Percentiles rank a stretch among this genome's conserved stretches.
phyloP scores from a whole-genome alignment of 2,113 vertebrate species.

The Tamias sibiricus region DNA sequence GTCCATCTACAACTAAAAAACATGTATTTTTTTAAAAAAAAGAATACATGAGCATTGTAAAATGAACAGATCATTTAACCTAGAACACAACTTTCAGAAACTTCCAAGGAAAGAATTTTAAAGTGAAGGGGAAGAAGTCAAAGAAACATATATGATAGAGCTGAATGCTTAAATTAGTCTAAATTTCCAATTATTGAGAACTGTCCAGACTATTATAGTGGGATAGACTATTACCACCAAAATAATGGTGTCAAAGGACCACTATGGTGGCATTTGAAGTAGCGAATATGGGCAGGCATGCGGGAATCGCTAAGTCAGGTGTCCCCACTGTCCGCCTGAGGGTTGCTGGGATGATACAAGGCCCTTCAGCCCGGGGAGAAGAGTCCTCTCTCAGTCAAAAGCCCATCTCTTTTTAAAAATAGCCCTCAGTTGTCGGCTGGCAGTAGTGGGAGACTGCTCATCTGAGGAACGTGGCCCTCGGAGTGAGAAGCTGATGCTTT shows the following conservation, averaged over 20 bases:
- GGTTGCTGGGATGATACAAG: too few species aligned
- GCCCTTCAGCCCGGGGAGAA: background rate
- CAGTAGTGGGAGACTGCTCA: background rate
- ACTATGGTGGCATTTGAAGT: accelerated
- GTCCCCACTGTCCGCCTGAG: too few species aligned
- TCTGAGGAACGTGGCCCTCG: background rate
- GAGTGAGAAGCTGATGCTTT: background rate
- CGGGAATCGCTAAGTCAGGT: too few species aligned
- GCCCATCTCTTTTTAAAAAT: background rate
- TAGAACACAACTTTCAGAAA: background rate
- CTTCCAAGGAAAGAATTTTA: background rate
- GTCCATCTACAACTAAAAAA: too few species aligned
- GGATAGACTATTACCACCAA: background rate
- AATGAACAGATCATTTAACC: background rate
- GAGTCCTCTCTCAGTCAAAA: background rate
- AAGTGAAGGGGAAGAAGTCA: background rate
- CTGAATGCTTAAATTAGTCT: background rate
- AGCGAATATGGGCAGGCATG: too few species aligned
- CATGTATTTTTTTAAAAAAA: background rate
- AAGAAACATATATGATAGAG: background rate
- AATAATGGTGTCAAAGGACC: background rate
- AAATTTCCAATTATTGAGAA: background rate
- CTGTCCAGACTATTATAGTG: background rate
- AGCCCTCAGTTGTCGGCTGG: background rate
- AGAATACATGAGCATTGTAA: background rate